Evolutionary conservation across 2,888 invertebrate genomes (phyloP).

Genomic region (Meta bourneti): DNA sequence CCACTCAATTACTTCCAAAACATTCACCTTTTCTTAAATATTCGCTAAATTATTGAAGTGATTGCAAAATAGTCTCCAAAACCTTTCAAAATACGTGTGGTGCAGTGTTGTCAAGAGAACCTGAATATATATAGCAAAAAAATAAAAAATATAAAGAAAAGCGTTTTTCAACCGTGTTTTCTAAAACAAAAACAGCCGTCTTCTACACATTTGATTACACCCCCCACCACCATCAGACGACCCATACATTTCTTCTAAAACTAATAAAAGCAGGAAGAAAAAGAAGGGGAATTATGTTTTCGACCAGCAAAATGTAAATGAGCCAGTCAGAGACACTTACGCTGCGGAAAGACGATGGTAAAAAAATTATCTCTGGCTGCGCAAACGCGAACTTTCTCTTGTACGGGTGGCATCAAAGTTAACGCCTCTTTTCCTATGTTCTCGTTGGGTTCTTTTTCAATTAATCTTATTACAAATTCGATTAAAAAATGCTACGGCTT

Average conservation of each 20-base stretch:
- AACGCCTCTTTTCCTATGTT: background rate
- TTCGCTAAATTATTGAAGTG: no score
- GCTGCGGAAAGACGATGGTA: background rate
- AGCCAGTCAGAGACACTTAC: constrained; percentile 27
- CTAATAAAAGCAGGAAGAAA: constrained; percentile 27
- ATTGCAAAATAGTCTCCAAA: no score
- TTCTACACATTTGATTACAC: constrained; percentile 50
- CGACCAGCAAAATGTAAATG: constrained; percentile 53
- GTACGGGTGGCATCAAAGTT: background rate
- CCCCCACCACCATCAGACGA: constrained; percentile 28
- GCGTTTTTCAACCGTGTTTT: no score
- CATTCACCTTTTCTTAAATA: no score
- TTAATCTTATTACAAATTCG: constrained; percentile 39
- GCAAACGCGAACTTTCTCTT: background rate
- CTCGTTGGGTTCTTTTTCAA: constrained; percentile 23
- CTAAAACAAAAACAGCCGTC: constrained; percentile 31
- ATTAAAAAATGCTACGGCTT: constrained; percentile 17
- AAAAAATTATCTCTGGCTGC: constrained; percentile 7
- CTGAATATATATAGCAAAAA: no score
- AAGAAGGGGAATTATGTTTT: constrained; percentile 22
- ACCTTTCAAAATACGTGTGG: no score
- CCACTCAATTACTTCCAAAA: no score
- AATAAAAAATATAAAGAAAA: no score
- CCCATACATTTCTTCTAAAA: constrained; percentile 37
- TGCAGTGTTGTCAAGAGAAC: no score